Evolutionary conservation across 2,888 invertebrate genomes (phyloP).

Genomic region (Pollenia angustigena): DNA sequence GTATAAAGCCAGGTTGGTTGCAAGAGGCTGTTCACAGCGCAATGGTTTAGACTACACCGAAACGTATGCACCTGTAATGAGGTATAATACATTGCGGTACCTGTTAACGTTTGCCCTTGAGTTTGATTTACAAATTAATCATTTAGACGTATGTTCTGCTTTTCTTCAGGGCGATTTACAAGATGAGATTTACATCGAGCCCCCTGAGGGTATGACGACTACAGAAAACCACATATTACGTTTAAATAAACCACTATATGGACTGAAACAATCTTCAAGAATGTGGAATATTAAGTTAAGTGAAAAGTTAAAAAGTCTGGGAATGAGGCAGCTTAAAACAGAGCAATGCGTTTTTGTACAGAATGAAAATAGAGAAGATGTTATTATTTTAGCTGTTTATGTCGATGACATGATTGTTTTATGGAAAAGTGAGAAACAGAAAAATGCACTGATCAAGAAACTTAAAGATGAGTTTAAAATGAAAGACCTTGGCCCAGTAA

Average conservation of each 20-base stretch:
- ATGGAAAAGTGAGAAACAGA: slow-evolving; percentile 52
- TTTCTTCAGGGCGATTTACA: slow-evolving; percentile 51
- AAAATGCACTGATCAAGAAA: slow-evolving; percentile 47
- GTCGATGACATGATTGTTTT: slow-evolving; percentile 70
- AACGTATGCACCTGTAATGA: slow-evolving; percentile 48
- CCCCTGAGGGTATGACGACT: slow-evolving; percentile 36
- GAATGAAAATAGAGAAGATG: slow-evolving; percentile 57
- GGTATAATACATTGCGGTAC: slow-evolving; percentile 19
- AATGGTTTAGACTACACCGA: slow-evolving; percentile 72
- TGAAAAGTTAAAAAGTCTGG: slow-evolving; percentile 30
- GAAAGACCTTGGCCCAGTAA: slow-evolving; percentile 58
- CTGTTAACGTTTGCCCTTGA: slow-evolving; percentile 26
- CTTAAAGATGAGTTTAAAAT: slow-evolving; percentile 56
- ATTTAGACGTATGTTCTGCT: slow-evolving; percentile 51
- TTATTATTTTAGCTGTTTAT: slow-evolving; percentile 46
- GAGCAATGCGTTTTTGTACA: slow-evolving; percentile 48
- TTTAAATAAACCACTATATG: slow-evolving; percentile 61
- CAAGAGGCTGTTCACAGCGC: slow-evolving; percentile 76
- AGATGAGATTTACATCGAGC: slow-evolving; percentile 52
- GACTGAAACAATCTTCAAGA: slow-evolving; percentile 51
- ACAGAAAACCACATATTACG: slow-evolving; percentile 43
- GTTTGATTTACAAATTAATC: slow-evolving; percentile 35
- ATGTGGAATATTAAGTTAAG: slow-evolving; percentile 47
- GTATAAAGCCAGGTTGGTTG: slow-evolving; percentile 61
- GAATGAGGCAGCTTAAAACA: slow-evolving; percentile 51